Base-by-base conservation (phyloP, 35 echinoderm and acorn worm species). In the Heliocidaris tuberculata region DNA sequence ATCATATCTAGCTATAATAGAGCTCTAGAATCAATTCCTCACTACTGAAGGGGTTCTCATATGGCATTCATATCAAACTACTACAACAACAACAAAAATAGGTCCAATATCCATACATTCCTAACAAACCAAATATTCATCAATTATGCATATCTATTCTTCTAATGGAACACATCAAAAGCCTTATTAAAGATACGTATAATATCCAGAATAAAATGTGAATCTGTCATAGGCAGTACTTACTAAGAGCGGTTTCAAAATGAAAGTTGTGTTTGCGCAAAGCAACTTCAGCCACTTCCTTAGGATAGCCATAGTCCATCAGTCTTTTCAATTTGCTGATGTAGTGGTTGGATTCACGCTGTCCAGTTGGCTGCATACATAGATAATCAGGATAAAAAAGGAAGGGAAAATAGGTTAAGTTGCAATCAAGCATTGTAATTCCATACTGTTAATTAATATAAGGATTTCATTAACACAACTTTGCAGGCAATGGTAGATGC, bases 191-290 rank as follows among this genome's bases (percentile, higher is more conserved):
- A 78, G 27, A 29, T 8, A 15, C 65, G 0, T 78, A 78, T 2
- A 19, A 78, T 8, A 19, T 6, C 13, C 8, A 78, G 7, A 21
- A 27, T n/a, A 78, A 7, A 27, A 70, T 78, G 1, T 78, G 7
- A 78, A 78, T n/a, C 17, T n/a, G 65, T 78, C 21, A n/a, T 78
- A 78, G 27, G 27, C 19, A 78, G 32, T 70, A 99, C 98, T 95
- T 97, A 99, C 98, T 88, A 24, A 99, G 86, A 31, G 98, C 97
- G 61, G 89, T 95, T 48, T 97, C 96, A 94, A 97, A 95, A 94
- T 97, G 93, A 88, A 96, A 94, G 96, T 97, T 99, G 93, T 97
- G 97, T 85, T 96, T 97, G 71, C 94, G 95, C 31, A 99, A 93
- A 29, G 95, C 95, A 78, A 96, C 94, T 92, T 99, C 98, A 49